Conservation (phyloP, 2,797 vertebrate genomes). For the Diglossa cyanea region DNA sequence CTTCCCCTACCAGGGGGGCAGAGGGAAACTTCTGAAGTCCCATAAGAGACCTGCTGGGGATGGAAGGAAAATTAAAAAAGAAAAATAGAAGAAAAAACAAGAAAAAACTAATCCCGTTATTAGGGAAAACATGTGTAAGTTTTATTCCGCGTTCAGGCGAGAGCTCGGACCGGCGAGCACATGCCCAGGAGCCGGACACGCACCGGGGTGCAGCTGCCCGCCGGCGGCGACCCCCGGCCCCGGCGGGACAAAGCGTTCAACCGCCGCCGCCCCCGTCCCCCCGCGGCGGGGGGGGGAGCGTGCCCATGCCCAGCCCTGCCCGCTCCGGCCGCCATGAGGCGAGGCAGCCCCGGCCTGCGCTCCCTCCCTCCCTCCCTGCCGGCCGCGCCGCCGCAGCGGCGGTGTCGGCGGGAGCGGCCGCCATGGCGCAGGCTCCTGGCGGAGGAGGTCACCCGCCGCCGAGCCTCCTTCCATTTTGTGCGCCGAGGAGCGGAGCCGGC, state of each 20-base stretch:
- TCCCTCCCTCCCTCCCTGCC: background rate
- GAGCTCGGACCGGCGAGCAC: background rate
- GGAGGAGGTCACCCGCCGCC: slow-evolving; percentile 78
- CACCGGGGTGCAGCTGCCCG: background rate
- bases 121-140: background rate
- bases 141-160: background rate
- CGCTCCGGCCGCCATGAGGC: background rate
- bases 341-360: background rate
- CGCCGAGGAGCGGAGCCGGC: slow-evolving; percentile 4
- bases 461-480: slow-evolving; percentile 92
- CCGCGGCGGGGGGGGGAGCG: background rate
- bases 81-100: accelerated
- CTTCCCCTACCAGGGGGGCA: background rate
- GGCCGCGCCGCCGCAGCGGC: background rate
- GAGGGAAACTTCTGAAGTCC: background rate
- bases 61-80: accelerated
- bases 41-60: background rate
- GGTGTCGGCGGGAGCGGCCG: background rate
- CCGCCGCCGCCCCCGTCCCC: background rate
- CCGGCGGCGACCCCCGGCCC: background rate
- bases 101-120: background rate
- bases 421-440: slow-evolving; percentile 83
- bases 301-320: background rate
- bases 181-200: background rate
- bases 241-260: background rate